These are phyloP conservation scores for Drosophila borborema DNA, from an alignment of 2,888 invertebrate species.

Conservation along the genomic window DNA sequence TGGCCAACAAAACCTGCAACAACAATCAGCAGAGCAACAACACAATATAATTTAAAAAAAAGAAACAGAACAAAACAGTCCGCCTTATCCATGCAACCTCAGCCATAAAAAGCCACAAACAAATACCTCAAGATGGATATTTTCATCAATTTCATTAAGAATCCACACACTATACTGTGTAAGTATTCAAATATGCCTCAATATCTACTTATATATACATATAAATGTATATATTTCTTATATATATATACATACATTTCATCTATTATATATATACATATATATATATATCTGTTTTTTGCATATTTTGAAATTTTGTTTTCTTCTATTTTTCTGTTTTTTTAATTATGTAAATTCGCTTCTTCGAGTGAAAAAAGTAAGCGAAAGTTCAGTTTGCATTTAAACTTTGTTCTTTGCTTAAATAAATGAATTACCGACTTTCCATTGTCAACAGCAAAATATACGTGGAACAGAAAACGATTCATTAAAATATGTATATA, in stretches of 20 bases:
- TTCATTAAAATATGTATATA: no score
- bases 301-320: not conserved
- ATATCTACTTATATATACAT: not conserved
- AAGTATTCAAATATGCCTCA: constrained; percentile 48
- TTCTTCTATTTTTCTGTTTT: not conserved
- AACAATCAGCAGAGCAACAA: constrained; percentile 12
- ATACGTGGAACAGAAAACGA: not conserved
- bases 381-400: constrained; percentile 8
- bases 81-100: constrained; percentile 36
- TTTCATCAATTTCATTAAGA: constrained; percentile 68
- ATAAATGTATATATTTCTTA: not conserved
- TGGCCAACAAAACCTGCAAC: constrained; percentile 16
- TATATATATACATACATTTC: not conserved
- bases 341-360: not conserved
- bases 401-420: constrained; percentile 7
- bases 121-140: constrained; percentile 73
- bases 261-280: not conserved
- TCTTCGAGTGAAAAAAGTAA: not conserved
- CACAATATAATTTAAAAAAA: not conserved
- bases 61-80: not conserved
- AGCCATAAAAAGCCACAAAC: constrained; percentile 19
- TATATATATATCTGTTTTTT: not conserved
- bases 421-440: constrained; percentile 4
- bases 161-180: constrained; percentile 77
- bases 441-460: not conserved